phyloP scores from a whole-genome alignment of 2,888 invertebrate genomes.

The Thecocarcelia acutangulata region DNA sequence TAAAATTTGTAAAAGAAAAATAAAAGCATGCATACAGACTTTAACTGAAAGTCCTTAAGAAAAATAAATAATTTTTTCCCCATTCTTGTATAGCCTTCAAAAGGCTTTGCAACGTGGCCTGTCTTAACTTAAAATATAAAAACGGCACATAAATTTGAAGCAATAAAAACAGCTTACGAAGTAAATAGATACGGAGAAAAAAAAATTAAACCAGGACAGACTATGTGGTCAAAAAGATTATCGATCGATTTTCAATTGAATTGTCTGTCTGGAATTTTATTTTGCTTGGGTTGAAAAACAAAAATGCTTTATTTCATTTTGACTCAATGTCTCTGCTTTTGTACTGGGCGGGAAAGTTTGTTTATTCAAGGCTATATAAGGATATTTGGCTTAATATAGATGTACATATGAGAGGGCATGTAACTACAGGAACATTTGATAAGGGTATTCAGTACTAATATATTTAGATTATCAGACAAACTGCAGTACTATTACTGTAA shows the following conservation, averaged over 20 bases:
- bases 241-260: slow-evolving; percentile 74
- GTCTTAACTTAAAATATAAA: slow-evolving; percentile 39
- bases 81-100: slow-evolving; percentile 21
- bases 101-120: not conserved
- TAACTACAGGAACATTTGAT: no score
- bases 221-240: slow-evolving; percentile 72
- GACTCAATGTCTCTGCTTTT: no score
- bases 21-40: not conserved
- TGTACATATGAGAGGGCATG: no score
- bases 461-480: no score
- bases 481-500: no score
- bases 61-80: slow-evolving; percentile 8
- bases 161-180: not conserved
- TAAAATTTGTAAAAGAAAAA: slow-evolving; percentile 19
- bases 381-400: no score
- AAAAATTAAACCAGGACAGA: not conserved
- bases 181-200: not conserved
- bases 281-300: slow-evolving; percentile 27
- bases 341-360: no score
- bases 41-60: slow-evolving; percentile 17
- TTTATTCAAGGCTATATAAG: no score
- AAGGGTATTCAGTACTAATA: no score
- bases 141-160: slow-evolving; percentile 13
- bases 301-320: slow-evolving; percentile 8
- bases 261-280: slow-evolving; percentile 70